Base-by-base conservation (phyloP, 1,140 invertebrate species). In the Leptinotarsa undecemlineata region DNA sequence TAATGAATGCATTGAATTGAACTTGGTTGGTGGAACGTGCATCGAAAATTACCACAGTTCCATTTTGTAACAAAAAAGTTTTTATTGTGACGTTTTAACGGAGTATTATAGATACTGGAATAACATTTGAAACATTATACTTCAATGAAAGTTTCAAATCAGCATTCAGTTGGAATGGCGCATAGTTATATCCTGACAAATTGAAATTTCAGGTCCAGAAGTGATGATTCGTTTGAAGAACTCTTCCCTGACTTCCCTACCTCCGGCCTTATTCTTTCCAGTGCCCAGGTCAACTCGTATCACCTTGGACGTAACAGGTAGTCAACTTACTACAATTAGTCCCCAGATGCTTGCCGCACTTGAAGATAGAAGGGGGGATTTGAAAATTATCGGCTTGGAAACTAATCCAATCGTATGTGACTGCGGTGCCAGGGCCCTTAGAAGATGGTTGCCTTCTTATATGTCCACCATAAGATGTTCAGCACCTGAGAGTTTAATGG, bases 271-370 rank as follows among this genome's bases (percentile, higher is more conserved):
- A 21, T 90, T 97, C 68, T 95, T 96, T 80, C 94, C 95, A 0
- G 89, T 97, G n/a, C 96, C 96, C 1, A 89, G 94, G 80, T 97
- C 95, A 4, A 94, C 93, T 0, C 89, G 90, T 72, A 90, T 97
- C 19, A 89, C 87, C 8, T 86, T 97, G 1, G 92, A 96, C 82
- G 88, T 97, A 1, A 88, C 89, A n/a, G 92, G 92, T 13, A 95
- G 91, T 80, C 91, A 92, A 82, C 87, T 97, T 60, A 88, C 88
- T 5, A 93, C 91, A 1, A 82, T 97, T 3, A 90, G 92, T 69
- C 89, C 92, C 0, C 94, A 95, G 79, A 87, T 96, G 64, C 85
- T 97, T 11, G 88, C 91, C 14, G 91, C 92, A 42, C 85, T 96
- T 4, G 94, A 96, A 80, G 94, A 95, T 82, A 89, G 94, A 14